Evolutionary conservation across 1,140 invertebrate genomes (phyloP), one percentile per base, ranked within the genome.

Genomic region (Platyura marginata): DNA sequence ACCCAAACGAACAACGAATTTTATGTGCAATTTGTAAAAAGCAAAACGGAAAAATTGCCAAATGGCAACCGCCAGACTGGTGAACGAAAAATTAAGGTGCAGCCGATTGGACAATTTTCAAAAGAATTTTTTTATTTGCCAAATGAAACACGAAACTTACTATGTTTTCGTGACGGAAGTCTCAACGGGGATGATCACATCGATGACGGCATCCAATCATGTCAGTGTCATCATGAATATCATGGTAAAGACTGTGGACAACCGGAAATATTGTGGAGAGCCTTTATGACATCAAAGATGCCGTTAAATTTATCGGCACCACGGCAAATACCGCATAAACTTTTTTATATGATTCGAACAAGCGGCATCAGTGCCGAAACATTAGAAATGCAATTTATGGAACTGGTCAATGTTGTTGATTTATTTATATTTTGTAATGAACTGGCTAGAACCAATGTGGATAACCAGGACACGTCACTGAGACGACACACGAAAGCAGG

Each of bases 221-320:
- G 73, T 48, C 54, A 60, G 3, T 77, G 75, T 49, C 57, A 63
- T 38, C 61, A 55, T 22, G 71, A 71, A 6, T 77, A 72, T 71
- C 75, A 77, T 49, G 72, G 75, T 2, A 54, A 60, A 0, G 74
- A 77, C 41, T 77, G 75, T 54, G 72, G 72, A 11, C 72, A 75
- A 48, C 74, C 74, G 3, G 74, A 77, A 53, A 70, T 77, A 3
- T 69, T 74, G 2, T 76, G 74, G 71, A 64, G 75, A 16, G 73
- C 72, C 0, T 63, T 76, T 20, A 67, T 77, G 61, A 68, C 72
- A 20, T 66, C 65, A 3, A 65, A 65, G 25, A 66, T 70, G 46
- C 62, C 63, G 22, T 49, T 70, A 4, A 25, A 19, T 15, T 16
- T 15, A 18, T n/a, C 43, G 5, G 48, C 4, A 11, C 22, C n/a